A percentile compares a stretch with the other conserved stretches of the same genome.
Conservation (phyloP, 2,113 vertebrate species). For the Phrynosoma platyrhinos region DNA sequence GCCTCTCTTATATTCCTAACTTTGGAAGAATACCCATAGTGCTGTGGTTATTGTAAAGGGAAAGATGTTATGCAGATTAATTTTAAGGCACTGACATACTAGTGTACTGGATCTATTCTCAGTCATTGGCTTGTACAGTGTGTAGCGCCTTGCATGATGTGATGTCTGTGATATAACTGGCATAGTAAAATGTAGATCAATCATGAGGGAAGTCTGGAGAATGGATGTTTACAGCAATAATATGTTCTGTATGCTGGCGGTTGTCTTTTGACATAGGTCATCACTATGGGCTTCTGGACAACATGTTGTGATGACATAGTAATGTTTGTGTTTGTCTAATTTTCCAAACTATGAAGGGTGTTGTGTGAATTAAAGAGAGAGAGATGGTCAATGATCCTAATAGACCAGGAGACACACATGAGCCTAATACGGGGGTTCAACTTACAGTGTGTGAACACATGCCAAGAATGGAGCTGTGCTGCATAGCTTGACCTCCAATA, state of each 20-base stretch:
- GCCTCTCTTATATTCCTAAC: too few species aligned
- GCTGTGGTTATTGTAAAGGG: too few species aligned
- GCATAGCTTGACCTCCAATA: too few species aligned
- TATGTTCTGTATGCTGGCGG: neutral
- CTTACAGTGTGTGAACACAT: too few species aligned
- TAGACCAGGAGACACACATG: too few species aligned
- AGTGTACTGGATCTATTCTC: too few species aligned
- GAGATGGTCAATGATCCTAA: neutral
- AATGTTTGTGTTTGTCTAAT: neutral
- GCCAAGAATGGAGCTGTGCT: too few species aligned
- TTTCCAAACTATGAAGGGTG: neutral
- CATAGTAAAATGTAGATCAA: neutral
- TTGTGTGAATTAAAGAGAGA: neutral
- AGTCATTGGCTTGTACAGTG: neutral
- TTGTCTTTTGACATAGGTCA: neutral
- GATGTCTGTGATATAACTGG: neutral
- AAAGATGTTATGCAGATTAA: too few species aligned
- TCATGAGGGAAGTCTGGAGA: neutral
- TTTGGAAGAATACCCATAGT: too few species aligned
- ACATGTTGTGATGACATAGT: neutral
- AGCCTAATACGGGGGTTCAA: too few species aligned
- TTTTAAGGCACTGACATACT: too few species aligned
- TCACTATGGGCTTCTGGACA: neutral
- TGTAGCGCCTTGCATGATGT: neutral
- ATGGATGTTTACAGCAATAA: neutral